Conservation (phyloP, 2,888 invertebrate species). For the Thysanoteuthis rhombus region DNA sequence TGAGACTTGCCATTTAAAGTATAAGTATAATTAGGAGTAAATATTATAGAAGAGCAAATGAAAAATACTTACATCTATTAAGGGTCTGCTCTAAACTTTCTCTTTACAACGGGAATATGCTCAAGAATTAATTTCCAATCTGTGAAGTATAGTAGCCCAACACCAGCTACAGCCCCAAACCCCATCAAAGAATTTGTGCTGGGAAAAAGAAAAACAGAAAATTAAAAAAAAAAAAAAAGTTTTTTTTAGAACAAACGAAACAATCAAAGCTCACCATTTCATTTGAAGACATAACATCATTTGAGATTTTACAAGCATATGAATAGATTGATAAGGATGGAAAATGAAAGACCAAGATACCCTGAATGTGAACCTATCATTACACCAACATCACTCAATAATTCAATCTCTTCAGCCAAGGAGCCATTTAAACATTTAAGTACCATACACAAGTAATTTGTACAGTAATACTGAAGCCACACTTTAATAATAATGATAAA, state of each 20-base stretch:
- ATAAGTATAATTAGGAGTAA: too few species aligned
- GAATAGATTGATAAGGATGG: neutral
- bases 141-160: conserved; percentile 38
- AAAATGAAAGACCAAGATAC: neutral
- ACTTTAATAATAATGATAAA: too few species aligned
- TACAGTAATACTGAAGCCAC: too few species aligned
- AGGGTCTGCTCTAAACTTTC: neutral
- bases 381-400: too few species aligned
- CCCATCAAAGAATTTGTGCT: conserved; percentile 36
- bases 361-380: too few species aligned
- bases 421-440: too few species aligned
- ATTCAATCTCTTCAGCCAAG: too few species aligned
- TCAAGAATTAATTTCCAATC: conserved; percentile 41
- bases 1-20: too few species aligned
- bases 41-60: too few species aligned
- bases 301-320: neutral
- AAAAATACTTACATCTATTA: neutral
- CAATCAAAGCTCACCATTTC: too few species aligned
- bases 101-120: conserved; percentile 35
- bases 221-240: neutral
- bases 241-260: too few species aligned
- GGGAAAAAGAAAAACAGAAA: conserved; percentile 17
- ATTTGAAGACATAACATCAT: neutral
- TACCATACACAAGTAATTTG: too few species aligned
- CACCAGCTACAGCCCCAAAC: conserved; percentile 35